phyloP scores from a whole-genome alignment of 1,140 invertebrate genomes.

The Probaryconus sp. region DNA sequence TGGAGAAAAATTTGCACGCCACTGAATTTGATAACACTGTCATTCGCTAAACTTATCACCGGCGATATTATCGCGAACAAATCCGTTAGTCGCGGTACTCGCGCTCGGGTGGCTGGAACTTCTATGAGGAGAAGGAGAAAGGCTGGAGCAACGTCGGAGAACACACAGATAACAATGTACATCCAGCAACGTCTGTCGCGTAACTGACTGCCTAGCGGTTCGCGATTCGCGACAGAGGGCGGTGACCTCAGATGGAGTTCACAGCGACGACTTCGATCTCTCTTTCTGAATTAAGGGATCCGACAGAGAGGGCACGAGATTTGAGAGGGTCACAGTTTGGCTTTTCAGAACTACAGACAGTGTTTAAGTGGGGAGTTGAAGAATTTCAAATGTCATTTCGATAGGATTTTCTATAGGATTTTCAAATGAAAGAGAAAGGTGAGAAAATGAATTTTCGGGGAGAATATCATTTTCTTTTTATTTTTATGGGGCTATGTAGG shows the following conservation, averaged over 20 bases:
- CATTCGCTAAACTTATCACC: conserved; percentile 43
- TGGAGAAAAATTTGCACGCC: conserved; percentile 50
- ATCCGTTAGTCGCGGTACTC: conserved; percentile 19
- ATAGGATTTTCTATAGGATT: too few relatives aligned
- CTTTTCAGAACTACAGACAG: too few relatives aligned
- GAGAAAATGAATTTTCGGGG: too few relatives aligned
- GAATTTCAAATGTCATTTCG: too few relatives aligned
- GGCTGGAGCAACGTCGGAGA: conserved; percentile 22
- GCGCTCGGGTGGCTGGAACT: conserved; percentile 25
- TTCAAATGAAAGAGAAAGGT: too few relatives aligned
- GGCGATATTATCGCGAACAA: conserved; percentile 22
- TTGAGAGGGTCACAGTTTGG: too few relatives aligned
- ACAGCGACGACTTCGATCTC: conserved; percentile 16
- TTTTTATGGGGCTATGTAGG: too few relatives aligned
- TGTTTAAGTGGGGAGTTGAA: too few relatives aligned
- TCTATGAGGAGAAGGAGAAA: conserved; percentile 21
- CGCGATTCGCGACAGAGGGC: conserved; percentile 46
- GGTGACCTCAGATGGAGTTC: conserved; percentile 53
- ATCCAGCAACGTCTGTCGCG: conserved; percentile 50
- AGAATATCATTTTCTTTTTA: too few relatives aligned
- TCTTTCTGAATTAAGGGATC: conserved; percentile 14
- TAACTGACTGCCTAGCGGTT: conserved; percentile 34
- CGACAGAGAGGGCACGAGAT: not conserved
- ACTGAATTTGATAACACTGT: conserved; percentile 51
- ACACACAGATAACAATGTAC: conserved; percentile 14